Base-by-base conservation (phyloP, 2,888 invertebrate genomes). In the Ormyrus rosae region DNA sequence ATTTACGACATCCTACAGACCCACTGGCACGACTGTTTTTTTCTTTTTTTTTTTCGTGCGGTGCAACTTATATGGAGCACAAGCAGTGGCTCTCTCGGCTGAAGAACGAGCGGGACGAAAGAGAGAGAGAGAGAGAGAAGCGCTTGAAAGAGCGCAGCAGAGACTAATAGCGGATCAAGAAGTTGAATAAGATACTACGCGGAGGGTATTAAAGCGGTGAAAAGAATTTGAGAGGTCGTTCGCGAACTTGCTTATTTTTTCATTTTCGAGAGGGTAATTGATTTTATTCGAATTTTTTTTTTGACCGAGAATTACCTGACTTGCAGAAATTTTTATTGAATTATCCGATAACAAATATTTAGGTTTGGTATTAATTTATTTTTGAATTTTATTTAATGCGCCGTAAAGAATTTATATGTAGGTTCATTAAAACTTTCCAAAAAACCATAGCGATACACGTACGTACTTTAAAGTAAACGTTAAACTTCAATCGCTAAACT, bases 1-100 rank as follows among this genome's bases (percentile, higher is more conserved):
- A 70, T 70, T 70, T 70, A 70, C 70, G 50, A 70, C 70, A 60
- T 60, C 58, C 70, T 60, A 60, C 60, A 60, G 13, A 70, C 58
- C 70, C 70, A 71, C 71, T 71, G 71, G 61, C 71, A 61, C 61
- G 61, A n/a, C 10, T 34, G 2, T 46, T 63, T 63, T 63, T 63
- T 53, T 3, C 0, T 45, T 34, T 64, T 48, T 13, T 46, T 7
- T 7, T 45, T 45, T 45, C 2, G 2, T 5, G 11, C 11, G 5
- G 10, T n/a, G 48, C 64, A 55, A 56, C 34, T 4, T 34, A 34
- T 34, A 56, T 34, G 46, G 11, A 46, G 56, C 56, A 56, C 8
- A 48, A 64, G 64, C 45, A 63, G 34, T 9, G 13, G 2, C 11
- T 5, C 48, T 46, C 46, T 45, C 11, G n/a, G 64, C 48, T 63